These are phyloP conservation scores for Neotragus pygmaeus DNA, from an alignment of 2,113 vertebrate species.

Conservation along the genomic window DNA sequence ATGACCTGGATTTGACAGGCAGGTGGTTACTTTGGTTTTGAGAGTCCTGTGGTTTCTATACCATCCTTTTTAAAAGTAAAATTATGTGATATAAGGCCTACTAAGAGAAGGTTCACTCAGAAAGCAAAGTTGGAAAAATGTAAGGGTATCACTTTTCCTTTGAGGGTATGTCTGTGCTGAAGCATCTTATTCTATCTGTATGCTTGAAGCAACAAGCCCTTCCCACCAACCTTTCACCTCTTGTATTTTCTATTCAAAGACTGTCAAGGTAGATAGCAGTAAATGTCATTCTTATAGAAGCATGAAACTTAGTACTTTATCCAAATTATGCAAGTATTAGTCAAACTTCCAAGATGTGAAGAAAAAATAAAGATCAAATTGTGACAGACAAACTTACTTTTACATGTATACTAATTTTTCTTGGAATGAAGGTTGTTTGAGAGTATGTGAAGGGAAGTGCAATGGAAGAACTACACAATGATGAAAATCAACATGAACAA, in stretches of 20 bases:
- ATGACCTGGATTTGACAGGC: slow-evolving; percentile 5
- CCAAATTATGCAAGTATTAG: slow-evolving; percentile 77
- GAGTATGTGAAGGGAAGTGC: not conserved
- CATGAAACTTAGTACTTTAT: slow-evolving; percentile 71
- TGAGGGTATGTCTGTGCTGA: slow-evolving; percentile 34
- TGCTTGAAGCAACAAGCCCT: slow-evolving; percentile 65
- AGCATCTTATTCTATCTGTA: slow-evolving; percentile 43
- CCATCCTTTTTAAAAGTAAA: slow-evolving; percentile 11
- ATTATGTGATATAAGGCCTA: slow-evolving; percentile 34
- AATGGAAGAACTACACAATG: not conserved
- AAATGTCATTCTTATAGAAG: slow-evolving; percentile 79
- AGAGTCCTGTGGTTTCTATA: slow-evolving; percentile 36
- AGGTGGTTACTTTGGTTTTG: slow-evolving; percentile 48
- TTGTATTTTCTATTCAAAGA: slow-evolving; percentile 75
- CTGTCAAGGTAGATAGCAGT: slow-evolving; percentile 72
- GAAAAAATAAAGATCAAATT: not conserved
- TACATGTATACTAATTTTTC: not conserved
- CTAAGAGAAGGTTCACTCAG: slow-evolving; percentile 20
- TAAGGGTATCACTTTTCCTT: slow-evolving; percentile 9
- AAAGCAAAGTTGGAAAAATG: slow-evolving; percentile 27
- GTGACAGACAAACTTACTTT: not conserved
- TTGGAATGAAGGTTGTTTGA: not conserved
- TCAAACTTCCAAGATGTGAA: slow-evolving; percentile 72
- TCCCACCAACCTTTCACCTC: slow-evolving; percentile 71
- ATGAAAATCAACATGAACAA: not conserved